phyloP scores from a whole-genome alignment of 2,888 invertebrate species.

The Drosophila limbata region DNA sequence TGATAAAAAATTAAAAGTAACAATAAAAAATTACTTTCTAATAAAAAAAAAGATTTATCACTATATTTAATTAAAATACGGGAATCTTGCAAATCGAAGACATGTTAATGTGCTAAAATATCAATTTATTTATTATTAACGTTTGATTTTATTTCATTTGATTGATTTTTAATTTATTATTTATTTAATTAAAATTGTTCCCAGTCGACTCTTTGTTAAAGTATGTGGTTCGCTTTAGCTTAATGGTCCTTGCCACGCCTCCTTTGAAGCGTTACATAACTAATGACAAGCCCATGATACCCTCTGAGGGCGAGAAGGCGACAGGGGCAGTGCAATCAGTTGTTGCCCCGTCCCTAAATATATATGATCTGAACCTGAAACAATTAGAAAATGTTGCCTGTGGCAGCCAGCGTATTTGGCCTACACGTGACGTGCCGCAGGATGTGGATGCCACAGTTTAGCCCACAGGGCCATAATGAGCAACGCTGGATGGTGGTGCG shows the following conservation, averaged over 20 bases:
- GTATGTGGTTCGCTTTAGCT: no score
- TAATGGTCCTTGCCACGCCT: not conserved
- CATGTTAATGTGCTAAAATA: no score
- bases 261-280: not conserved
- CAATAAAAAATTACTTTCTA: no score
- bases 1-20: no score
- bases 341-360: not conserved
- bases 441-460: conserved; percentile 20
- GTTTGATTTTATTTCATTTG: no score
- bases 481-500: conserved; percentile 10
- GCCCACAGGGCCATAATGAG: conserved; percentile 4
- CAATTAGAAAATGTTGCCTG: conserved; percentile 44
- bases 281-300: not conserved
- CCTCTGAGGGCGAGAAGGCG: not conserved
- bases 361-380: conserved; percentile 5
- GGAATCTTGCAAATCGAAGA: no score
- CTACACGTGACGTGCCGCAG: conserved; percentile 37
- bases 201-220: no score
- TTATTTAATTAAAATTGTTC: no score
- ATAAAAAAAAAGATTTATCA: no score
- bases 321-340: not conserved
- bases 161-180: no score
- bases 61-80: no score
- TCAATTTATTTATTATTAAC: no score
- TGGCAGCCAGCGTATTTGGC: conserved; percentile 18